Percentiles rank a stretch among this genome's conserved stretches.
Conservation (phyloP, 2,113 vertebrate genomes). For the Tachysurus vachellii region DNA sequence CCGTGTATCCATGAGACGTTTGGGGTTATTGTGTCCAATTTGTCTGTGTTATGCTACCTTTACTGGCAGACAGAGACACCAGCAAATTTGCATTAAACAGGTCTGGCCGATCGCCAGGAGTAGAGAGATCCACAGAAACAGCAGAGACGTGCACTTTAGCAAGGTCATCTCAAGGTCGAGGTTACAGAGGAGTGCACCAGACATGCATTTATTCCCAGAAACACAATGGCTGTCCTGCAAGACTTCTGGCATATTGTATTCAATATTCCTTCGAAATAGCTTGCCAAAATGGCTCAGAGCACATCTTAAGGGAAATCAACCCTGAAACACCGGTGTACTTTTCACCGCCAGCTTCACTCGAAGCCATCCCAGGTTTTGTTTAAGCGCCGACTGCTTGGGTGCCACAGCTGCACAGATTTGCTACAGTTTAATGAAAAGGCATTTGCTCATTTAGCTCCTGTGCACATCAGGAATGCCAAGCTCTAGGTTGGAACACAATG, state of each 20-base stretch:
- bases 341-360: slow-evolving; percentile 4
- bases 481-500: not conserved
- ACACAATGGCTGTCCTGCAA: not conserved
- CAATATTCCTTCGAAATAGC: slow-evolving; percentile 15
- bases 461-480: not conserved
- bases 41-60: slow-evolving; percentile 22
- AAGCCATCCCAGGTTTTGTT: slow-evolving; percentile 11
- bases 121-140: not conserved
- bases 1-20: slow-evolving; percentile 10
- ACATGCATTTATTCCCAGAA: not conserved
- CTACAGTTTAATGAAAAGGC: slow-evolving; percentile 34
- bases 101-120: not conserved
- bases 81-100: slow-evolving; percentile 29
- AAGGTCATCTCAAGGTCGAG: slow-evolving; percentile 16
- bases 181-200: not conserved
- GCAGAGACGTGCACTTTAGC: not conserved
- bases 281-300: slow-evolving; percentile 22
- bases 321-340: slow-evolving; percentile 12
- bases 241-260: not conserved
- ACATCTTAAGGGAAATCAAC: slow-evolving; percentile 28
- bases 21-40: slow-evolving; percentile 31
- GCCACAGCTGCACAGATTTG: slow-evolving; percentile 24
- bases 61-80: not conserved
- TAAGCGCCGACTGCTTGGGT: not conserved
- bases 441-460: slow-evolving; percentile 25